phyloP scores from a whole-genome alignment of 1,140 invertebrate species.

The Philotrypesis tridentata region DNA sequence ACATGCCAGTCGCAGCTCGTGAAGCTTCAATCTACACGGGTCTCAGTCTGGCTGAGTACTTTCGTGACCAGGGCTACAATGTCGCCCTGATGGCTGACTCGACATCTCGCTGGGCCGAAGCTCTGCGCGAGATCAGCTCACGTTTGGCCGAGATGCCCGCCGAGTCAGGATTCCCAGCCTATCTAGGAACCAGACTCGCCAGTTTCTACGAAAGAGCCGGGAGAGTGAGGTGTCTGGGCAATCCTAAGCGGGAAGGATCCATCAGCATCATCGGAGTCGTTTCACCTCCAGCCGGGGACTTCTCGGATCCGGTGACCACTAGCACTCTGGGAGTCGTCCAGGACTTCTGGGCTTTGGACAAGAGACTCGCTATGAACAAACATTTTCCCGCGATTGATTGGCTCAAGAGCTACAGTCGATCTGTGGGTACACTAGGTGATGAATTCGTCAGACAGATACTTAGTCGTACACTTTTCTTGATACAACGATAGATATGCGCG shows the following conservation, averaged over 20 bases:
- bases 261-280: conserved; percentile 85
- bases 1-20: conserved; percentile 91
- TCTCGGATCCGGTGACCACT: conserved; percentile 85
- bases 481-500: too few relatives aligned
- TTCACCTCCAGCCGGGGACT: conserved; percentile 86
- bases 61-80: conserved; percentile 88
- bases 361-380: conserved; percentile 83
- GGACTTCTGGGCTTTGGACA: conserved; percentile 85
- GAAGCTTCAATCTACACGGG: conserved; percentile 91
- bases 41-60: conserved; percentile 87
- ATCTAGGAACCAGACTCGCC: conserved; percentile 80
- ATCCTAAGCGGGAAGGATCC: conserved; percentile 80
- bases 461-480: too few relatives aligned
- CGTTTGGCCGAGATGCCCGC: conserved; percentile 92
- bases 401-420: conserved; percentile 88
- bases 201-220: conserved; percentile 85
- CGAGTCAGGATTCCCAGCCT: conserved; percentile 83
- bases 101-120: conserved; percentile 90
- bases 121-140: conserved; percentile 89
- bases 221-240: conserved; percentile 80
- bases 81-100: conserved; percentile 93
- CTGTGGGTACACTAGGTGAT: conserved; percentile 80
- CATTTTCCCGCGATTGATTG: conserved; percentile 86
- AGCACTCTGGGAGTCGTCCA: conserved; percentile 84
- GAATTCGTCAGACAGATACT: too few relatives aligned